phyloP scores from a whole-genome alignment of 2,888 invertebrate species.

The Atethmia centrago region DNA sequence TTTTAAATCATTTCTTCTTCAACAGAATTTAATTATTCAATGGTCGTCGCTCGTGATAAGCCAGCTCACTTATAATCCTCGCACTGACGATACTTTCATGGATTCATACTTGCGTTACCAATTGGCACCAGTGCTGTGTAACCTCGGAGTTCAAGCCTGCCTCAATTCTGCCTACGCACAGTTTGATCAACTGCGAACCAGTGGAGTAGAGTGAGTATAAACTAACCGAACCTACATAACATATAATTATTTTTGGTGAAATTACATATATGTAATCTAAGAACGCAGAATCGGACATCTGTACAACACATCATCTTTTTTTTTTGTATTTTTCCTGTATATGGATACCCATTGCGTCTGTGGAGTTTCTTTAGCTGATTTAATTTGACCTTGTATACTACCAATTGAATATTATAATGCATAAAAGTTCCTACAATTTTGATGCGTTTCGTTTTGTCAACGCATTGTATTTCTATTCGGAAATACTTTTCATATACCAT shows the following conservation, averaged over 20 bases:
- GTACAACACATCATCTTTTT: too few species aligned
- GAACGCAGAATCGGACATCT: neutral
- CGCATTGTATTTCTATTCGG: neutral
- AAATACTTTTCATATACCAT: neutral
- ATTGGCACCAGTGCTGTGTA: conserved; percentile 81
- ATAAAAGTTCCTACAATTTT: neutral
- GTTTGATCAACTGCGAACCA: conserved; percentile 68
- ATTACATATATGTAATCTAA: neutral
- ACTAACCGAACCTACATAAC: neutral
- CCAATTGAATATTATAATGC: neutral
- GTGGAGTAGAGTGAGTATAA: conserved; percentile 72
- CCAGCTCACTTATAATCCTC: conserved; percentile 74
- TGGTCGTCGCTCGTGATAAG: conserved; percentile 78
- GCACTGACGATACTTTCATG: conserved; percentile 78
- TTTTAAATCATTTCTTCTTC: conserved; percentile 23
- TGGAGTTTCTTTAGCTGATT: neutral
- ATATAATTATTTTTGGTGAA: neutral
- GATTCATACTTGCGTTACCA: conserved; percentile 81
- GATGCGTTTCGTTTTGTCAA: neutral
- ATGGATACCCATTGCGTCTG: neutral
- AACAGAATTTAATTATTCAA: conserved; percentile 71
- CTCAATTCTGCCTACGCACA: conserved; percentile 72
- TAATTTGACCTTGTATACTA: neutral
- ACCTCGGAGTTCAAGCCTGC: conserved; percentile 72
- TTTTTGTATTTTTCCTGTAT: neutral